Conservation (phyloP, 53 echinoderm and acorn worm species). For the Stichopus horrens region DNA sequence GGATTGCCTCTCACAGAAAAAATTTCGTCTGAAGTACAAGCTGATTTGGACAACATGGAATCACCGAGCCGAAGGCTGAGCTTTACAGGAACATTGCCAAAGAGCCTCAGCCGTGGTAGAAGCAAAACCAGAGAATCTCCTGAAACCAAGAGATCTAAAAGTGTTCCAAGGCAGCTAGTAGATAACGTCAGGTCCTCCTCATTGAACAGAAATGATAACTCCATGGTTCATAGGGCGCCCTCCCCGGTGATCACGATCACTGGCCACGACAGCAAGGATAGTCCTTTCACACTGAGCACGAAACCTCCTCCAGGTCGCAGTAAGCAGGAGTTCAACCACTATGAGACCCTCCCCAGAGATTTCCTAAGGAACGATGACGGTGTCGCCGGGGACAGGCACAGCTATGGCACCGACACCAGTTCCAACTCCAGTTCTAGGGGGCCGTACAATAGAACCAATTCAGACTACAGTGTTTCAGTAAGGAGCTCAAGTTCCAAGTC, state of each 20-base stretch:
- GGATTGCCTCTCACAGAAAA: slow-evolving; percentile 18
- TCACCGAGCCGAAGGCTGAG: slow-evolving; percentile 31
- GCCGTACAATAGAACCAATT: slow-evolving; percentile 30
- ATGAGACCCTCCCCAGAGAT: slow-evolving; percentile 25
- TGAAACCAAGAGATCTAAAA: slow-evolving; percentile 69
- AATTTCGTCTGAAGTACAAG: slow-evolving; percentile 38
- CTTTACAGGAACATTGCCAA: slow-evolving; percentile 53
- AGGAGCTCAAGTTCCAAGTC: neutral
- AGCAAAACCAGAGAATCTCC: slow-evolving; percentile 72
- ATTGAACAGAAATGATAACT: slow-evolving; percentile 64
- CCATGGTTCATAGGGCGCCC: slow-evolving; percentile 40
- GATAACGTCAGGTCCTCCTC: slow-evolving; percentile 82
- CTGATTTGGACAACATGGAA: slow-evolving; percentile 21
- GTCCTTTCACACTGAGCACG: neutral
- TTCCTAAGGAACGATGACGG: slow-evolving; percentile 6
- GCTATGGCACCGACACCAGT: slow-evolving; percentile 43
- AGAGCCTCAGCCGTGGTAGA: slow-evolving; percentile 65
- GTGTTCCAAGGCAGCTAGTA: slow-evolving; percentile 83
- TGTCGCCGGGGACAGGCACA: slow-evolving; percentile 27
- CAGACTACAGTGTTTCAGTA: slow-evolving; percentile 33
- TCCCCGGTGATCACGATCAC: slow-evolving; percentile 74
- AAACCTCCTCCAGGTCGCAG: slow-evolving; percentile 4
- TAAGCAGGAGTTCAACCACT: neutral
- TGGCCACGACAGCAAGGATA: slow-evolving; percentile 40
- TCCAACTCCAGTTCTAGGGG: slow-evolving; percentile 50